These are phyloP conservation scores for Nematopogon swammerdamellus DNA, from an alignment of 2,888 invertebrate genomes.

Conservation along the genomic window DNA sequence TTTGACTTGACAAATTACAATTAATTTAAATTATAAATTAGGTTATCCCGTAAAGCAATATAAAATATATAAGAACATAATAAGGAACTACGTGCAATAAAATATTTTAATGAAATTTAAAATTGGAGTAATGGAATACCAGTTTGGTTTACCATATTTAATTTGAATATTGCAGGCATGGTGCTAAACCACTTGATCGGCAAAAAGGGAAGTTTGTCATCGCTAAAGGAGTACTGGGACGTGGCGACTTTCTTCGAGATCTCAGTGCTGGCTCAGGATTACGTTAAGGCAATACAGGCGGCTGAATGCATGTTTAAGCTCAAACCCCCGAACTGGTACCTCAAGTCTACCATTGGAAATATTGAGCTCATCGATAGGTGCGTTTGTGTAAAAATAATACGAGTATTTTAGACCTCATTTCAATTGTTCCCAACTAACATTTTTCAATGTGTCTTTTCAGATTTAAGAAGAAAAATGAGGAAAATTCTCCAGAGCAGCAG, in stretches of 20 bases:
- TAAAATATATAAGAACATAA: no score
- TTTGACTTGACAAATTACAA: no score
- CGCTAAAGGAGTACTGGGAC: constrained; percentile 97
- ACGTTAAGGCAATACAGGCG: constrained; percentile 94
- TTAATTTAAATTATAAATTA: no score
- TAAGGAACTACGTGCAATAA: no score
- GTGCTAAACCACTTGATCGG: constrained; percentile 96
- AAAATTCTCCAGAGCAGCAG: constrained; percentile 77
- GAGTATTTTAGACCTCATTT: no score
- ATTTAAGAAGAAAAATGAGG: constrained; percentile 80
- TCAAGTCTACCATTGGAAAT: constrained; percentile 96
- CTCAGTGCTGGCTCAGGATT: constrained; percentile 95
- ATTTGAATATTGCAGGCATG: constrained; percentile 73
- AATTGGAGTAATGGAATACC: no score
- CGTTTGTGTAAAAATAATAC: no score
- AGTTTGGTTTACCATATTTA: no score
- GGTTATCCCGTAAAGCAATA: no score
- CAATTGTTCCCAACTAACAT: no score
- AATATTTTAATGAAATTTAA: no score
- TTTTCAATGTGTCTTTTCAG: constrained; percentile 35
- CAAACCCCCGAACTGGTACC: constrained; percentile 90
- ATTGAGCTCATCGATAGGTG: constrained; percentile 84
- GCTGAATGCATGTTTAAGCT: constrained; percentile 92
- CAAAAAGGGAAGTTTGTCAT: constrained; percentile 91
- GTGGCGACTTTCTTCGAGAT: constrained; percentile 99